phyloP scores from a whole-genome alignment of 2,797 vertebrate species.

The Dallia pectoralis region DNA sequence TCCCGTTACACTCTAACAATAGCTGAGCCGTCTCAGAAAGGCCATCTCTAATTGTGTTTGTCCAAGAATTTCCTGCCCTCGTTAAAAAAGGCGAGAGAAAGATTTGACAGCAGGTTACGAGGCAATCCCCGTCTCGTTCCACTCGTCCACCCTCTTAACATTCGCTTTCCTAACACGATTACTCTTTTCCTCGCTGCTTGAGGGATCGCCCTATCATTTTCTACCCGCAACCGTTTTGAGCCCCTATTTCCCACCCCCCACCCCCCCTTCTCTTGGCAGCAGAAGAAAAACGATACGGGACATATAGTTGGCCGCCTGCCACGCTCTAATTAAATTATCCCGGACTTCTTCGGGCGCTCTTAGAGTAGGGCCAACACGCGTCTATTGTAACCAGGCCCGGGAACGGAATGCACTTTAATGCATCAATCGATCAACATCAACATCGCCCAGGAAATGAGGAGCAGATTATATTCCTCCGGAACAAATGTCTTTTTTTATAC shows the following conservation, averaged over 20 bases:
- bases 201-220: slow-evolving; percentile 18
- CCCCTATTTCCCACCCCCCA: slow-evolving; percentile 22
- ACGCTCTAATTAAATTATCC: slow-evolving; percentile 51
- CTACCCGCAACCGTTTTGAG: slow-evolving; percentile 43
- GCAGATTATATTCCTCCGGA: slow-evolving; percentile 44
- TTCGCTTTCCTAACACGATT: slow-evolving; percentile 45
- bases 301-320: slow-evolving; percentile 44
- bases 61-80: slow-evolving; percentile 38
- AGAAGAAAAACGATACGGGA: slow-evolving; percentile 43
- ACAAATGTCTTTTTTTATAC: slow-evolving; percentile 27
- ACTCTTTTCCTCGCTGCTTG: slow-evolving; percentile 34
- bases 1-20: slow-evolving; percentile 29
- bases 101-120: slow-evolving; percentile 35
- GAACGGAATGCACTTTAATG: slow-evolving; percentile 48
- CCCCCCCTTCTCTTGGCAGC: slow-evolving; percentile 23
- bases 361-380: slow-evolving; percentile 45
- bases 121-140: slow-evolving; percentile 13
- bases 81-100: slow-evolving; percentile 41
- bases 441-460: slow-evolving; percentile 53
- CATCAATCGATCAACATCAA: slow-evolving; percentile 49
- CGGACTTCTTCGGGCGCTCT: slow-evolving; percentile 37
- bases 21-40: slow-evolving; percentile 31
- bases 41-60: slow-evolving; percentile 33
- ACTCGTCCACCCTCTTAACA: slow-evolving; percentile 33
- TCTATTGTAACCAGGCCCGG: slow-evolving; percentile 32